Percentiles rank a stretch among this genome's conserved stretches.
These are phyloP conservation scores for Sorex fumeus DNA, from an alignment of 2,113 vertebrate genomes.

Conservation along the genomic window DNA sequence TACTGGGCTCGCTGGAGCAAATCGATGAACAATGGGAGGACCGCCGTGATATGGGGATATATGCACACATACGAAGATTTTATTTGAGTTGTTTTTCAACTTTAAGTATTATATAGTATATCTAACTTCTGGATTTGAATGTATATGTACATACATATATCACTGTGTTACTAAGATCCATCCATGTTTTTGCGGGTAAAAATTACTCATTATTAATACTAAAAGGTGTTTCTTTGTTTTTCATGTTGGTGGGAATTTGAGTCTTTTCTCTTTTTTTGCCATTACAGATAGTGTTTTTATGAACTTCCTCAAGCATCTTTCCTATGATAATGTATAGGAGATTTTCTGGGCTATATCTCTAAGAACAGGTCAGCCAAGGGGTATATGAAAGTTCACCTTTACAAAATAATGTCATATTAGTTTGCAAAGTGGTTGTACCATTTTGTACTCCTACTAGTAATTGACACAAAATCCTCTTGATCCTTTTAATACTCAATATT, in stretches of 20 bases:
- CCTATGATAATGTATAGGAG: not conserved
- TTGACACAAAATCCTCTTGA: slow-evolving; percentile 34
- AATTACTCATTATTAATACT: not conserved
- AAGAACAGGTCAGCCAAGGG: not conserved
- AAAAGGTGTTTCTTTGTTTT: not conserved
- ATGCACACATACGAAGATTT: not conserved
- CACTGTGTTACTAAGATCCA: not conserved
- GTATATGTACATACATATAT: too few relatives aligned
- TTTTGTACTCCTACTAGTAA: not conserved
- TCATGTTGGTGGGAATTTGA: not conserved
- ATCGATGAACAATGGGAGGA: too few relatives aligned
- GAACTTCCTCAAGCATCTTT: slow-evolving; percentile 21
- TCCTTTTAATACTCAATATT: not conserved
- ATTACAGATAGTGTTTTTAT: not conserved
- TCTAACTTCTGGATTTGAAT: not conserved
- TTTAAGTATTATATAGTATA: not conserved
- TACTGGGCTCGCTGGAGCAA: too few relatives aligned
- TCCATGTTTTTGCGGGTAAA: not conserved
- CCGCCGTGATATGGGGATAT: not conserved
- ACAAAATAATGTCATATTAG: not conserved
- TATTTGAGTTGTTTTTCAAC: slow-evolving; percentile 34
- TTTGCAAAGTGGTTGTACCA: slow-evolving; percentile 2
- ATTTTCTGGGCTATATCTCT: not conserved
- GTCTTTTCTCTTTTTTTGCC: slow-evolving; percentile 14
- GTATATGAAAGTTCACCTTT: not conserved